Evolutionary conservation across 2,113 vertebrate species (phyloP), one percentile per base, ranked within the genome.

Genomic region (Canis aureus): DNA sequence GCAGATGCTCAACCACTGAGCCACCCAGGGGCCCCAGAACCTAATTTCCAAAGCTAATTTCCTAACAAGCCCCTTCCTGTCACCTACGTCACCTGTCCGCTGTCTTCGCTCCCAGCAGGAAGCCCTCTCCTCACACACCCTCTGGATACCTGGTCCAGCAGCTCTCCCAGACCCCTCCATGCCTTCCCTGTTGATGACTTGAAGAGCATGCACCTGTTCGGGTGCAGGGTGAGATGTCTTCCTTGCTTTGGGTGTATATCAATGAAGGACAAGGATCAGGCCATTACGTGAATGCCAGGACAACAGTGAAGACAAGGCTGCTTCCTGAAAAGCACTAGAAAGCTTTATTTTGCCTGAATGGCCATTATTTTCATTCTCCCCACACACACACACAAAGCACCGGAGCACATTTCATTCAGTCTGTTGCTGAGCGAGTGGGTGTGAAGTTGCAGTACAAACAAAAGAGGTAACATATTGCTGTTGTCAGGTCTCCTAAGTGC

Each of bases 311-410:
- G 96, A 93, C 94, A 95, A 95, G 93, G 74, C 94, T 32, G 76
- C 88, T 85, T 94, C 96, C 90, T 97, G 74, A 95, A 93, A 96
- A 97, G 95, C 96, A 93, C 89, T 59, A 59, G 76, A 92, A 95
- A 96, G 74, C 93, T 79, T 96, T 97, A 91, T 98, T 97, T 97
- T 95, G 92, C 94, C 80, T 80, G 95, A 97, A 97, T 94, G 90
- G 90, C 86, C 84, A 85, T 96, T 97, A 92, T 97, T 96, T 94
- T 89, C 95, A 92, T 93, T 97, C 96, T 92, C 78, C 32, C 53
- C 3, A 27, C 88, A 6, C 43, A 43, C 22, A 55, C 49, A 96
- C 93, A 98, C 98, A 97, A 98, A 97, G 97, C 86, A 80, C 22
- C 11, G 2, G 67, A 81, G 84, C 89, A 60, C 89, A 81, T 93